These are phyloP conservation scores for Cinara cedri DNA, from an alignment of 2,888 invertebrate genomes.

Conservation along the genomic window DNA sequence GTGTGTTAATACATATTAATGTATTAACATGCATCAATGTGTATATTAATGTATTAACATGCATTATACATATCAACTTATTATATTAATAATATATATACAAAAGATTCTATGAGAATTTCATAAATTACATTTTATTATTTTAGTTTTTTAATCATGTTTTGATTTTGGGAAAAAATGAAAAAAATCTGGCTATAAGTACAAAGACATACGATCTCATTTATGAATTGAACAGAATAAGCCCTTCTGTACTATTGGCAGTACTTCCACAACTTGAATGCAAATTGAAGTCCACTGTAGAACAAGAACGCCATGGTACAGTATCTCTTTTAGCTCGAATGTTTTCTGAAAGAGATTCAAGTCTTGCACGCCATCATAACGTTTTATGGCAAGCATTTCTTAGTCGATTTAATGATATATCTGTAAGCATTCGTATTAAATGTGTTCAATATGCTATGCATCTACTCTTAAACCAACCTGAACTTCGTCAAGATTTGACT, in stretches of 20 bases:
- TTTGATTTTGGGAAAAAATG: slow-evolving; percentile 89
- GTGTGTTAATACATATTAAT: too few species aligned
- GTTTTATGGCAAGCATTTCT: slow-evolving; percentile 91
- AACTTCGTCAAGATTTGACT: slow-evolving; percentile 87
- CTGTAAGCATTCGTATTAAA: slow-evolving; percentile 87
- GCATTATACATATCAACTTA: too few species aligned
- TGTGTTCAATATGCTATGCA: slow-evolving; percentile 98
- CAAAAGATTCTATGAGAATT: slow-evolving; percentile 41
- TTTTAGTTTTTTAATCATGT: slow-evolving; percentile 94
- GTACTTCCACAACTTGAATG: slow-evolving; percentile 95
- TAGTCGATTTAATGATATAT: slow-evolving; percentile 94
- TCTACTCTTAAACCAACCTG: slow-evolving; percentile 91
- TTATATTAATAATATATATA: too few species aligned
- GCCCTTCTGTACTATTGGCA: slow-evolving; percentile 82
- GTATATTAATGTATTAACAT: too few species aligned
- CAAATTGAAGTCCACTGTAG: slow-evolving; percentile 89
- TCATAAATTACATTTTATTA: slow-evolving; percentile 15
- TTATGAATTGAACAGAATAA: slow-evolving; percentile 93
- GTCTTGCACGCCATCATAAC: slow-evolving; percentile 83
- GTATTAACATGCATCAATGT: too few species aligned
- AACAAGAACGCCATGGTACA: slow-evolving; percentile 85
- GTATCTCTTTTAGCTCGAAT: slow-evolving; percentile 90
- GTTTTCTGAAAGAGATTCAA: slow-evolving; percentile 94
- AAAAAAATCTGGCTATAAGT: slow-evolving; percentile 78
- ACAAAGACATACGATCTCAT: slow-evolving; percentile 92